Evolutionary conservation across 2,113 vertebrate genomes (phyloP), one percentile per base, ranked within the genome.

Genomic region (Paradisaea rubra): DNA sequence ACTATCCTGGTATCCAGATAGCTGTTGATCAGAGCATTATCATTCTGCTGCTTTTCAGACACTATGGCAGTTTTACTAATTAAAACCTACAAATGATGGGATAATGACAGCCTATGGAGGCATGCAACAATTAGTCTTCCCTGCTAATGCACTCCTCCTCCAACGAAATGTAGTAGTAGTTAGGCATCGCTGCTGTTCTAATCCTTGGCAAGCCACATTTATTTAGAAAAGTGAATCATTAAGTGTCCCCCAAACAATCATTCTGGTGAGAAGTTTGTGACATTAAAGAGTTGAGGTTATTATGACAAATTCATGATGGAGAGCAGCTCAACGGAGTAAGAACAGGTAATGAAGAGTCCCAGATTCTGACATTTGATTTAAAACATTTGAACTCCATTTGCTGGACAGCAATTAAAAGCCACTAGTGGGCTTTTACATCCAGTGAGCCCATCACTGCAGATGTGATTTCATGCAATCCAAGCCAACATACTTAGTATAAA

Each of bases 31-130:
- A 66, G 27, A 41, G 35, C 37, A 52, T 87, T 54, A 47, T 11
- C 4, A 2, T 66, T 72, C 63, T 82, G 22, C 31, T 80, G 45
- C 50, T 94, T 91, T 70, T 80, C 49, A 81, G 39, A 61, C 13
- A 80, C 12, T 30, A 39, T 9, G 14, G 65, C 44, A 64, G 44
- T 50, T 63, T 44, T 37, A 77, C 28, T 74, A 72, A 89, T 77
- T 94, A 85, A 91, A 91, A 33, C 25, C 21, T 83, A 31, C n/a
- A 71, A 80, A 69, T 22, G 31, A 94, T 85, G 53, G 49, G 37
- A 81, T 83, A 86, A 84, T 61, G 70, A 89, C 63, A 95, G 60
- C 37, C 41, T 53, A 49, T 7, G 9, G 21, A 91, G 15, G 41
- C 65, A 81, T 6, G 41, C 37, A 76, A 68, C 35, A 64, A 68